These are phyloP conservation scores for Troglohyphantes excavatus DNA, from an alignment of 2,888 invertebrate genomes.

Conservation along the genomic window DNA sequence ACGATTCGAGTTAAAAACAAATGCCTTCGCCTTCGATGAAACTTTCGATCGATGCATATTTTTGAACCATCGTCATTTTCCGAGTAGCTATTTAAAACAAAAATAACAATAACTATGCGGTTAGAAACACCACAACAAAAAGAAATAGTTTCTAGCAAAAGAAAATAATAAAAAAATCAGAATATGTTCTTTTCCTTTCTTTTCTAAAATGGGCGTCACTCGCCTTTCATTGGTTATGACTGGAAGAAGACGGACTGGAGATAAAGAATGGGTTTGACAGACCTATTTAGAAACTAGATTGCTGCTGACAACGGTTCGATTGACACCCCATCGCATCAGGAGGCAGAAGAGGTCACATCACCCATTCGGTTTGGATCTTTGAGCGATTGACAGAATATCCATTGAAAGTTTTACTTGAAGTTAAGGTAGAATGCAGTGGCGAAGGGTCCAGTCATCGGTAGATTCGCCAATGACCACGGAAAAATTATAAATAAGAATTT, in stretches of 20 bases:
- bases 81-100: too few relatives aligned
- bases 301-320: conserved; percentile 9
- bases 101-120: too few relatives aligned
- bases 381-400: conserved; percentile 13
- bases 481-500: too few relatives aligned
- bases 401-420: conserved; percentile 8
- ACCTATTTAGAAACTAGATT: not conserved
- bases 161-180: not conserved
- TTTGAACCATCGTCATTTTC: too few relatives aligned
- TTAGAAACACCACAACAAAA: too few relatives aligned
- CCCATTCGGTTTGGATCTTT: not conserved
- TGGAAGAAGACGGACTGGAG: not conserved
- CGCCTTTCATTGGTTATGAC: not conserved
- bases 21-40: too few relatives aligned
- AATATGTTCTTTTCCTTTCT: not conserved
- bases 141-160: not conserved
- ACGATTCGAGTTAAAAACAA: too few relatives aligned
- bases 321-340: conserved; percentile 3
- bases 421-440: not conserved
- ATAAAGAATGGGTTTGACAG: conserved; percentile 1
- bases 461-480: too few relatives aligned
- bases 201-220: conserved; percentile 9
- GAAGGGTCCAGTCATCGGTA: too few relatives aligned
- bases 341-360: conserved; percentile 10
- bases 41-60: too few relatives aligned